These are phyloP conservation scores for Zosterops borbonicus DNA, from an alignment of 2,113 vertebrate genomes.

Conservation along the genomic window DNA sequence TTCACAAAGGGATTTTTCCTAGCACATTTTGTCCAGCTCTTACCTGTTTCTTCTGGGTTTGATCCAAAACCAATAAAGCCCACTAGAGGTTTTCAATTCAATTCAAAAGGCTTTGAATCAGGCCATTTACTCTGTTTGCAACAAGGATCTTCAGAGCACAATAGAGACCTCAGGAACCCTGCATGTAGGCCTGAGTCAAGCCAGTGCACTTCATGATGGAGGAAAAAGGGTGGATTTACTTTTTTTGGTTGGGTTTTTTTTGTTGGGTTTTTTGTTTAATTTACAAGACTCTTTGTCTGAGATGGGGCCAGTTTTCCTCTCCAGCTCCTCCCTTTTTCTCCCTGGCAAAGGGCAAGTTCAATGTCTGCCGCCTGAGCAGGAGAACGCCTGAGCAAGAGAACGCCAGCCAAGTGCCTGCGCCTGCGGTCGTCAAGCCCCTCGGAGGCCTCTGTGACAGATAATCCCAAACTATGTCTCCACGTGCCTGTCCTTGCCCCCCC, in stretches of 20 bases:
- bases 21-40: not conserved
- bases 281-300: constrained; percentile 35
- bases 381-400: not conserved
- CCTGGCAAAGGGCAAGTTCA: not conserved
- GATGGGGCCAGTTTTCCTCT: not conserved
- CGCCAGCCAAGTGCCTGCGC: not conserved
- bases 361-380: not conserved
- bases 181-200: not conserved
- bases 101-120: not conserved
- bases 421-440: not conserved
- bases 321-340: not conserved
- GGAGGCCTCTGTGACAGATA: not conserved
- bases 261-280: not conserved
- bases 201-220: not conserved
- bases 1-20: not conserved
- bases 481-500: not conserved
- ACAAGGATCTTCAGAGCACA: not conserved
- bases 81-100: not conserved
- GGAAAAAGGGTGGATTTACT: not conserved
- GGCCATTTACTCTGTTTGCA: not conserved
- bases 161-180: not conserved
- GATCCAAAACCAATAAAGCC: constrained; percentile 33
- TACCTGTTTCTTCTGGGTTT: constrained; percentile 35
- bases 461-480: constrained; percentile 26
- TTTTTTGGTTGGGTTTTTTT: not conserved